Evolutionary conservation across 2,888 invertebrate genomes (phyloP).

Genomic region (Blastobasis adustella): DNA sequence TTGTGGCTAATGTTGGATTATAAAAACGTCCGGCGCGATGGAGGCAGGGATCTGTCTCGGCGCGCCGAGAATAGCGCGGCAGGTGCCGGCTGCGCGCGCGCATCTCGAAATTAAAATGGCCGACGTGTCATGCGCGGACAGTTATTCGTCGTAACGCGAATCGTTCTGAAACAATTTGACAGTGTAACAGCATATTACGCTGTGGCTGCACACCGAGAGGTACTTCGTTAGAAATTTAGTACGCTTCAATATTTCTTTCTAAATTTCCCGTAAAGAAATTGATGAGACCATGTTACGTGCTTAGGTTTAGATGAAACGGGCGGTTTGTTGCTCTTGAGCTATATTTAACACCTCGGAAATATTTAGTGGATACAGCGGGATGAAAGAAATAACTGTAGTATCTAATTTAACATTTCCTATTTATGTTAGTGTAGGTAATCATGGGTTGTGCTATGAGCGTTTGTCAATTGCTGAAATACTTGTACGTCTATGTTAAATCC

Average conservation of each 20-base stretch:
- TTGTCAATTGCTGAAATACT: no score
- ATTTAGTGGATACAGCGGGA: no score
- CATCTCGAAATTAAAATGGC: conserved; percentile 46
- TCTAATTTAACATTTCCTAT: no score
- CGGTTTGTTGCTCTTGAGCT: background rate
- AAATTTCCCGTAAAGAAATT: conserved; percentile 9
- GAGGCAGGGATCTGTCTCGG: conserved; percentile 50
- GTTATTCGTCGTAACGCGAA: conserved; percentile 45
- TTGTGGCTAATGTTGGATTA: conserved; percentile 57
- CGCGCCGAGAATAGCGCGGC: conserved; percentile 49
- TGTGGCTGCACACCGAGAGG: conserved; percentile 28
- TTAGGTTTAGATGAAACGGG: background rate
- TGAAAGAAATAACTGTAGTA: no score
- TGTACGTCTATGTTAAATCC: no score
- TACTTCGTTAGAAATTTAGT: conserved; percentile 39
- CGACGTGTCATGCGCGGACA: conserved; percentile 42
- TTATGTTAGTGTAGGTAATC: background rate
- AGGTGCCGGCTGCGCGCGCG: conserved; percentile 33
- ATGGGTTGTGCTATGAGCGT: no score
- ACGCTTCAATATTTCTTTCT: conserved; percentile 30
- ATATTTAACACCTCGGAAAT: background rate
- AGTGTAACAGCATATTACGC: conserved; percentile 34
- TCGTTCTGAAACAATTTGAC: conserved; percentile 44
- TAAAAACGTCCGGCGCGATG: conserved; percentile 55
- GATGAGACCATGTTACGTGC: background rate